Evolutionary conservation across 2,797 vertebrate species (phyloP).

Genomic region (Stomatorhinus walkeri): DNA sequence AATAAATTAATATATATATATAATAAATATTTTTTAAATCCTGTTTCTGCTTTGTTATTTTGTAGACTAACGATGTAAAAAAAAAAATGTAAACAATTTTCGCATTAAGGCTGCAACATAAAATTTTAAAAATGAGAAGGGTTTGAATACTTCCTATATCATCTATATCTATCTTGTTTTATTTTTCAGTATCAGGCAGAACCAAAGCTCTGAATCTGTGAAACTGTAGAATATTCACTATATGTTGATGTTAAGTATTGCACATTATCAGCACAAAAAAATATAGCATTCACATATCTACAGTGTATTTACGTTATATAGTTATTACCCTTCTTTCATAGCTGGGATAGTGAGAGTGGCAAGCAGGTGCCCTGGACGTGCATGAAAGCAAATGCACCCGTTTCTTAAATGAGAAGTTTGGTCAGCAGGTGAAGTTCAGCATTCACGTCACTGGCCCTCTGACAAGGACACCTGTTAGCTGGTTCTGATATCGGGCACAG

Average conservation of each 20-base stretch:
- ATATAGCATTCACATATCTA: not conserved
- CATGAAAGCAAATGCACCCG: not conserved
- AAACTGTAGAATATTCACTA: not conserved
- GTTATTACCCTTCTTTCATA: not conserved
- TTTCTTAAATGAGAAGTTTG: conserved; percentile 18
- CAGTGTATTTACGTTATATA: not conserved
- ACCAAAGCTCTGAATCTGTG: not conserved
- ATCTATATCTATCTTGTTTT: not conserved
- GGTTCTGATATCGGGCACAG: conserved; percentile 39
- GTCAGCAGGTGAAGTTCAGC: conserved; percentile 55
- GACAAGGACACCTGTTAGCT: conserved; percentile 58
- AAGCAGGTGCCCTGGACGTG: conserved; percentile 23
- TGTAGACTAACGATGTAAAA: not conserved
- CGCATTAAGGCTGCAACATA: not conserved
- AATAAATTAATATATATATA: not conserved
- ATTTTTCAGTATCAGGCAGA: not conserved
- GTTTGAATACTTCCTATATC: not conserved
- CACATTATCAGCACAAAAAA: not conserved
- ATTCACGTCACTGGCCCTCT: conserved; percentile 50
- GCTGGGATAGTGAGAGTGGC: not conserved
- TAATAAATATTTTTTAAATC: not conserved
- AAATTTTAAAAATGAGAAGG: not conserved
- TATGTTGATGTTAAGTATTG: not conserved
- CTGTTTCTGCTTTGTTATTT: not conserved
- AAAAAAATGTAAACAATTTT: not conserved